Conservation (phyloP, 1,140 invertebrate genomes). For the Pomacea maculata region DNA sequence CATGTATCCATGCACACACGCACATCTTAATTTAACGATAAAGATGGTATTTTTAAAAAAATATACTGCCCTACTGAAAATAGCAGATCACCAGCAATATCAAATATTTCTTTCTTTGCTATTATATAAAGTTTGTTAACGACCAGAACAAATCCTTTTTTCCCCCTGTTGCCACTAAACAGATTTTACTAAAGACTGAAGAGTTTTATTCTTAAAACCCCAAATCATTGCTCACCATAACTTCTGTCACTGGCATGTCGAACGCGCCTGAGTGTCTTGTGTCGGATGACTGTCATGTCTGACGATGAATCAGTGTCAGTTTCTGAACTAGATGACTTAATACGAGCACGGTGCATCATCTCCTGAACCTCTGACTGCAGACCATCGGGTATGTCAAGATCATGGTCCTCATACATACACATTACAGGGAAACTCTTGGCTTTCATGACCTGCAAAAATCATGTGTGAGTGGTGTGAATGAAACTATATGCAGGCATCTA, state of each 20-base stretch:
- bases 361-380: constrained; percentile 57
- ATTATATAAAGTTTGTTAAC: too few species aligned
- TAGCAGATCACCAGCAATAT: too few species aligned
- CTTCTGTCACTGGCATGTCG: constrained; percentile 60
- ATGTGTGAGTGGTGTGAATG: not conserved
- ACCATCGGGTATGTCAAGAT: constrained; percentile 49
- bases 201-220: not conserved
- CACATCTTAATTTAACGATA: too few species aligned
- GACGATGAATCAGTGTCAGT: constrained; percentile 71
- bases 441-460: constrained; percentile 47
- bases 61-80: too few species aligned
- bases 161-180: too few species aligned
- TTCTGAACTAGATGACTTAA: constrained; percentile 72
- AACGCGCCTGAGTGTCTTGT: constrained; percentile 55
- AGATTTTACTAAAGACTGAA: too few species aligned
- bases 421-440: constrained; percentile 75
- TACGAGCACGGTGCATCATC: constrained; percentile 45
- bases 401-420: constrained; percentile 63
- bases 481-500: too few species aligned
- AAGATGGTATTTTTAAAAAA: too few species aligned
- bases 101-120: too few species aligned
- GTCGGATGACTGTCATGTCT: constrained; percentile 71
- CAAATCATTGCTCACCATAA: constrained; percentile 49
- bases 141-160: too few species aligned
- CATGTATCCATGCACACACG: too few species aligned